These are phyloP conservation scores for Dynastes hyllus DNA, from an alignment of 2,888 invertebrate species.

Conservation along the genomic window DNA sequence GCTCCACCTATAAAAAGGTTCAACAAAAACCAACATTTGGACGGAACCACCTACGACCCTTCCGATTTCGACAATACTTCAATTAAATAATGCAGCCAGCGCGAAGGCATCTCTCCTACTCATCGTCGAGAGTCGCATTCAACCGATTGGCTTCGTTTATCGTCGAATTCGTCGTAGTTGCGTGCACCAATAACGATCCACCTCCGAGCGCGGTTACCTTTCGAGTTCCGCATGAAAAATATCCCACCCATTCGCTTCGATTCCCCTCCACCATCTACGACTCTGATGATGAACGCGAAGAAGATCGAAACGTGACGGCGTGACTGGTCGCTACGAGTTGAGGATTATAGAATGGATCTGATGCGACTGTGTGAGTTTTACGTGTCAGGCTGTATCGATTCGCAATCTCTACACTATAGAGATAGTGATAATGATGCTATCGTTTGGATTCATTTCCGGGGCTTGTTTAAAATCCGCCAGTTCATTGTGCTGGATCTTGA, in stretches of 20 bases:
- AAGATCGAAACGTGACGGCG: conserved; percentile 11
- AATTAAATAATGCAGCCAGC: conserved; percentile 59
- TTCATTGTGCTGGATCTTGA: conserved; percentile 63
- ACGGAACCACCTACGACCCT: neutral
- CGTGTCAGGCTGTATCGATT: conserved; percentile 52
- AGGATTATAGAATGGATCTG: conserved; percentile 16
- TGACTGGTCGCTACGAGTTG: neutral
- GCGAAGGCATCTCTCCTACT: conserved; percentile 48
- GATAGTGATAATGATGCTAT: conserved; percentile 67
- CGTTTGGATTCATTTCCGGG: conserved; percentile 68
- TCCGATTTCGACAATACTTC: conserved; percentile 55
- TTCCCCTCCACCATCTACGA: neutral
- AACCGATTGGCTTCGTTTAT: conserved; percentile 64
- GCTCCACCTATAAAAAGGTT: neutral
- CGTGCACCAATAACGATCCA: conserved; percentile 57
- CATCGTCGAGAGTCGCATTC: conserved; percentile 51
- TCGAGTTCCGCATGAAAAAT: conserved; percentile 48
- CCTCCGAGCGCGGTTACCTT: conserved; percentile 58
- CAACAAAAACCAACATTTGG: neutral
- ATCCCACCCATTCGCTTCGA: conserved; percentile 8
- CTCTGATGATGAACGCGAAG: conserved; percentile 17
- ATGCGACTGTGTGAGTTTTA: neutral
- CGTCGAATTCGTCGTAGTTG: conserved; percentile 56
- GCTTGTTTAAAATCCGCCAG: conserved; percentile 66
- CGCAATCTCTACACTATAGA: conserved; percentile 55